Percentiles rank a stretch among this genome's conserved stretches.
Conservation (phyloP, 2,888 invertebrate genomes). For the Epinotia brunnichana region DNA sequence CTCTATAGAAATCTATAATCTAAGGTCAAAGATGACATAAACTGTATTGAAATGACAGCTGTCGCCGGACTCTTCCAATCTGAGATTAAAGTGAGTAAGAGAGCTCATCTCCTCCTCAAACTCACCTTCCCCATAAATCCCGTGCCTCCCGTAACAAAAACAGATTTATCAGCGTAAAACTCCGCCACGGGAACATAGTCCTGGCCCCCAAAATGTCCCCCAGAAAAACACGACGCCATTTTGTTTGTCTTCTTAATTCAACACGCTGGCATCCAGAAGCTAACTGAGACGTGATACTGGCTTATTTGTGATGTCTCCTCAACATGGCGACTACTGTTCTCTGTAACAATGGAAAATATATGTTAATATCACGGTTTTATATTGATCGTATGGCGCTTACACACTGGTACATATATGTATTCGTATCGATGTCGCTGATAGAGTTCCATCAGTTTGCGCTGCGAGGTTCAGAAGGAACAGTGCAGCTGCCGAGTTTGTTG, state of each 20-base stretch:
- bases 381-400: too few species aligned
- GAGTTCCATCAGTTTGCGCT: too few species aligned
- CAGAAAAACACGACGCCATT: constrained; percentile 76
- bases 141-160: constrained; percentile 93
- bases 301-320: constrained; percentile 39
- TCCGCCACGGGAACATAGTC: constrained; percentile 84
- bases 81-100: too few species aligned
- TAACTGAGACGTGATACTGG: constrained; percentile 1
- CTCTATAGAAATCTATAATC: too few species aligned
- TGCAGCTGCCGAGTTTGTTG: too few species aligned
- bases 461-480: too few species aligned
- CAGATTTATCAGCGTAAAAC: constrained; percentile 88
- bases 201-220: constrained; percentile 65
- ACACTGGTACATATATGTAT: too few species aligned
- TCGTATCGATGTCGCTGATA: too few species aligned
- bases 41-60: too few species aligned
- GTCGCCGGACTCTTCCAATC: too few species aligned
- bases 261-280: background rate
- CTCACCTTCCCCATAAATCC: constrained; percentile 94
- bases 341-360: constrained; percentile 40
- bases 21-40: too few species aligned
- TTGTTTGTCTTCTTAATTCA: constrained; percentile 50
- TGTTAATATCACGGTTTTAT: background rate
- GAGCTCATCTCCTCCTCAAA: constrained; percentile 13
- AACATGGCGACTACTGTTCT: constrained; percentile 40